These are phyloP conservation scores for Labeo calbasu DNA, from an alignment of 2,797 vertebrate species.

Conservation along the genomic window DNA sequence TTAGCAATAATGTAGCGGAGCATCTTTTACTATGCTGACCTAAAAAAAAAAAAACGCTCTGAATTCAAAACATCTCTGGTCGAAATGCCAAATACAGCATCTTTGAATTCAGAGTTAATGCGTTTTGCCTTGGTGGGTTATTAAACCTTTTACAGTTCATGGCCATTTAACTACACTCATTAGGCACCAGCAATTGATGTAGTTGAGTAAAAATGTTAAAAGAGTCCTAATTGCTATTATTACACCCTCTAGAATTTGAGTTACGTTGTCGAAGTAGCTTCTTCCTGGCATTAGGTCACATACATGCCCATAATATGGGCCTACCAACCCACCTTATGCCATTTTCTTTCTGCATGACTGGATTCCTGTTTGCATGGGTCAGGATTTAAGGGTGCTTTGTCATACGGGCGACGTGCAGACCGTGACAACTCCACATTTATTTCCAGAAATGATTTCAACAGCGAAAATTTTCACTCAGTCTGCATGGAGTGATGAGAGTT, in stretches of 20 bases:
- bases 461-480: not conserved
- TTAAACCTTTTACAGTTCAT: not conserved
- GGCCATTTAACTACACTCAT: constrained; percentile 10
- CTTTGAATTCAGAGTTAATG: constrained; percentile 45
- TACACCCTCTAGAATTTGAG: not conserved
- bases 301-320: constrained; percentile 47
- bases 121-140: constrained; percentile 3
- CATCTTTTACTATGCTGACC: constrained; percentile 26
- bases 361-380: constrained; percentile 63
- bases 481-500: not conserved
- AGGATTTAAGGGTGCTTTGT: constrained; percentile 46
- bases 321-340: constrained; percentile 29
- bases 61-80: not conserved
- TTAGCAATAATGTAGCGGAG: constrained; percentile 54
- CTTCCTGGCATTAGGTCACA: not conserved
- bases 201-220: constrained; percentile 3
- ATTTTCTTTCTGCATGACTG: constrained; percentile 56
- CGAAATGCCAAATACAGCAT: constrained; percentile 62
- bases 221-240: not conserved
- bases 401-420: constrained; percentile 8
- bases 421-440: constrained; percentile 3
- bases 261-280: not conserved
- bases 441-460: not conserved
- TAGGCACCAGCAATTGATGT: constrained; percentile 33
- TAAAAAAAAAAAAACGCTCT: not conserved